A percentile compares a stretch with the other conserved stretches of the same genome.
Conservation (phyloP, 2,113 vertebrate genomes). For the Pavo muticus region DNA sequence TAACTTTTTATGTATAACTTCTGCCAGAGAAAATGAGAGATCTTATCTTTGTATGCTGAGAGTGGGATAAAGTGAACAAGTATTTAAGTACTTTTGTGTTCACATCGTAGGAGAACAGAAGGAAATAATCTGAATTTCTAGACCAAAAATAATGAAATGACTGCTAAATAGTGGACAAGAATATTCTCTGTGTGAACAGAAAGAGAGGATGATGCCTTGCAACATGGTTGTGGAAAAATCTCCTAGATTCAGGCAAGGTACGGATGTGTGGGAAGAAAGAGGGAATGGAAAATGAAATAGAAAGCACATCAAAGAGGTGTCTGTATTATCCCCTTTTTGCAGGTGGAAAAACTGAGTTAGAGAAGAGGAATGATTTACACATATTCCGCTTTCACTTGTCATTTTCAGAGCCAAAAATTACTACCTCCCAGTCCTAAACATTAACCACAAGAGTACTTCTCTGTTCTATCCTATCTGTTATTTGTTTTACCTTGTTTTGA, state of each 20-base stretch:
- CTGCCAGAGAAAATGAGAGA: neutral
- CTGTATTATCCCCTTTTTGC: neutral
- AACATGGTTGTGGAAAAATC: neutral
- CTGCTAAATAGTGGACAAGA: neutral
- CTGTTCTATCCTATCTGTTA: conserved; percentile 47
- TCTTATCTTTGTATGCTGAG: neutral
- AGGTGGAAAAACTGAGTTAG: conserved; percentile 54
- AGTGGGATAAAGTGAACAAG: neutral
- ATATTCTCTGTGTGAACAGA: neutral
- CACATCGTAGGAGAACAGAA: neutral
- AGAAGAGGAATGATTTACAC: conserved; percentile 41
- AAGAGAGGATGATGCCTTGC: neutral
- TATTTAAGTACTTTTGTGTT: neutral
- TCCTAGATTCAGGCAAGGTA: neutral
- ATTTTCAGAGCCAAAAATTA: conserved; percentile 42
- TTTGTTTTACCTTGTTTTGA: conserved; percentile 63
- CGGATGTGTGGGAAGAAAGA: conserved; percentile 53
- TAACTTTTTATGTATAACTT: neutral
- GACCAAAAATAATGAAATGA: neutral
- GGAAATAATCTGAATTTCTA: neutral
- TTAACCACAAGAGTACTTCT: conserved; percentile 47
- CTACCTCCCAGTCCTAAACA: conserved; percentile 52
- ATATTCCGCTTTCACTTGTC: conserved; percentile 50
- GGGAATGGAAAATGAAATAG: conserved; percentile 41
- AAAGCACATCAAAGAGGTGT: conserved; percentile 41